A percentile compares a stretch with the other conserved stretches of the same genome.
phyloP scores from a whole-genome alignment of 1,140 invertebrate genomes.

The Stegodyphus mimosarum region DNA sequence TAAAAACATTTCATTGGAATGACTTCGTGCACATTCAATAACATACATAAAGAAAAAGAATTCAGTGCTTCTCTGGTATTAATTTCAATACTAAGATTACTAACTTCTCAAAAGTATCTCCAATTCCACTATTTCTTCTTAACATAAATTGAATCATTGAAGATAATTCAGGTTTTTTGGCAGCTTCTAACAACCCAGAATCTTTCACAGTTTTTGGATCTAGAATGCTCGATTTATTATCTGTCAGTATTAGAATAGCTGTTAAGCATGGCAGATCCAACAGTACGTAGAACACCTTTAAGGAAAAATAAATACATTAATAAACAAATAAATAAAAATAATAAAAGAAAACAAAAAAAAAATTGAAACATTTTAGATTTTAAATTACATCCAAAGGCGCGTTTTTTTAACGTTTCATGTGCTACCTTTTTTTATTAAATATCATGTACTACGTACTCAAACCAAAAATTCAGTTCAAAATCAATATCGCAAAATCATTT shows the following conservation, averaged over 20 bases:
- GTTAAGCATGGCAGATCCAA: slow-evolving; percentile 57
- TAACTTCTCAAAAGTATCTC: slow-evolving; percentile 7
- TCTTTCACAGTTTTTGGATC: slow-evolving; percentile 27
- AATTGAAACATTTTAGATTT: too few species aligned
- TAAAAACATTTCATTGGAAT: too few species aligned
- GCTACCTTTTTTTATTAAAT: too few species aligned
- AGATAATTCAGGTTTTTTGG: slow-evolving; percentile 26
- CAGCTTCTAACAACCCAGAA: slow-evolving; percentile 9
- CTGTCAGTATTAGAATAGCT: slow-evolving; percentile 29
- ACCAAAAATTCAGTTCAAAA: too few species aligned
- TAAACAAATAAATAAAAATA: not conserved
- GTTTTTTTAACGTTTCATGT: too few species aligned
- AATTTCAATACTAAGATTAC: too few species aligned
- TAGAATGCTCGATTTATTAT: slow-evolving; percentile 19
- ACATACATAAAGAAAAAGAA: too few species aligned
- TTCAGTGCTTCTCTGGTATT: too few species aligned
- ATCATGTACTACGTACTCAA: too few species aligned
- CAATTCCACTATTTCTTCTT: slow-evolving; percentile 21
- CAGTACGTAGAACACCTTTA: slow-evolving; percentile 30
- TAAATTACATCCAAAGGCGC: too few species aligned
- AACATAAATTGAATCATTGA: slow-evolving; percentile 30
- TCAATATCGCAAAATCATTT: too few species aligned
- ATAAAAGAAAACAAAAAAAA: not conserved
- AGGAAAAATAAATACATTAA: slow-evolving; percentile 8
- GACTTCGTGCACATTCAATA: too few species aligned